These are phyloP conservation scores for Chironomus riparius DNA, from an alignment of 2,888 invertebrate species.

Conservation along the genomic window DNA sequence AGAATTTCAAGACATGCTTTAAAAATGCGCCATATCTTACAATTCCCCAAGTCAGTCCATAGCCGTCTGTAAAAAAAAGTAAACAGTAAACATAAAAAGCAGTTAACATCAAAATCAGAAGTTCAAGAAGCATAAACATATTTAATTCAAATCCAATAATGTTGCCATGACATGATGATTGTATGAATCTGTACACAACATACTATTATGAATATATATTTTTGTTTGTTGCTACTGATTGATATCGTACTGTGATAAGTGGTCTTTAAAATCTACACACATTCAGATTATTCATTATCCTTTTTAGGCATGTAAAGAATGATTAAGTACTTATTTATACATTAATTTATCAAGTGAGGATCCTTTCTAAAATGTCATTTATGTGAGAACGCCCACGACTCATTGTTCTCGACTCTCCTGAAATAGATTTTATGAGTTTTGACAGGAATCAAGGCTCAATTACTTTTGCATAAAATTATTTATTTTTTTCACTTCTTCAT, in stretches of 20 bases:
- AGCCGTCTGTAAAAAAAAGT: neutral
- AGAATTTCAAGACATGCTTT: too few species aligned
- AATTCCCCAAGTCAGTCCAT: too few species aligned
- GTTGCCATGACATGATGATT: slow-evolving; percentile 9
- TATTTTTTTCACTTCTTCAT: too few species aligned
- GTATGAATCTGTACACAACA: neutral
- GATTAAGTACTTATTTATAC: neutral
- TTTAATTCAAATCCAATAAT: slow-evolving; percentile 25
- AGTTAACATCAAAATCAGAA: slow-evolving; percentile 25
- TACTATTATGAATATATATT: neutral
- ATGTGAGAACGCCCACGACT: neutral
- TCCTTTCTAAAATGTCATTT: neutral
- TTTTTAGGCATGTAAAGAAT: neutral
- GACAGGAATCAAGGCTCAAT: neutral
- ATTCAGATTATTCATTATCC: slow-evolving; percentile 15
- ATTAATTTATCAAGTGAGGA: neutral
- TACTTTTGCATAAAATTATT: neutral
- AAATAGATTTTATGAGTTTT: too few species aligned
- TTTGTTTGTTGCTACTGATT: slow-evolving; percentile 22
- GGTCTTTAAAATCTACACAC: slow-evolving; percentile 16
- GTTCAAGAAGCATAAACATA: slow-evolving; percentile 14
- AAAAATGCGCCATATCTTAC: too few species aligned
- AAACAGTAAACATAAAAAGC: slow-evolving; percentile 7
- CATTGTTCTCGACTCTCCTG: too few species aligned
- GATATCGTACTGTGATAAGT: slow-evolving; percentile 20